phyloP scores from a whole-genome alignment of 2,797 vertebrate genomes.

The Diplodus sargus region DNA sequence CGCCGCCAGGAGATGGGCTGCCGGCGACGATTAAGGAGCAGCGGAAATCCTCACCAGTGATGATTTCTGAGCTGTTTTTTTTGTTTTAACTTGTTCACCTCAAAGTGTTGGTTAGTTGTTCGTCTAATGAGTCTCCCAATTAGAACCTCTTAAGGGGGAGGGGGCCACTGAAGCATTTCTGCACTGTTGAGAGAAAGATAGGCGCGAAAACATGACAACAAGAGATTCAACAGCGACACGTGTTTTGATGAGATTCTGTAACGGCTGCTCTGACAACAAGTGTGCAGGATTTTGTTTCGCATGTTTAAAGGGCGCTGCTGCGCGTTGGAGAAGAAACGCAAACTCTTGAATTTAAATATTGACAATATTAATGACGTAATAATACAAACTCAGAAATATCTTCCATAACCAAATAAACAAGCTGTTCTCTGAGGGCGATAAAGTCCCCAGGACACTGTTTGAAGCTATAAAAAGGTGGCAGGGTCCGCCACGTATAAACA shows the following conservation, averaged over 20 bases:
- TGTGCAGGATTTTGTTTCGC: no score
- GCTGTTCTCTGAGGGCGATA: no score
- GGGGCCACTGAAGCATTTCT: not conserved
- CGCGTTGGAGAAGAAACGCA: no score
- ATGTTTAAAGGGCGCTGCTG: no score
- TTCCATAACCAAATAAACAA: no score
- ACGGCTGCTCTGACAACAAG: no score
- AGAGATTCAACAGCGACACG: not conserved
- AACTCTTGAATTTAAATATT: no score
- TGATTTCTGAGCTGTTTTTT: conserved; percentile 1
- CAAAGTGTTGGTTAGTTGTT: conserved; percentile 13
- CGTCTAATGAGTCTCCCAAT: not conserved
- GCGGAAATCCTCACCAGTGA: conserved; percentile 47
- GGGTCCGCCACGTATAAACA: no score
- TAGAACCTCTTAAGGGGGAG: not conserved
- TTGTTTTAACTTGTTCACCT: conserved; percentile 16
- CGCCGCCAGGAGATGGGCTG: conserved; percentile 40
- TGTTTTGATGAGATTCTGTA: conserved; percentile 5
- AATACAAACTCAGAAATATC: no score
- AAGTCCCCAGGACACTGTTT: no score
- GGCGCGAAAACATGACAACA: not conserved
- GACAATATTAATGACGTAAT: no score
- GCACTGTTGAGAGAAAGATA: not conserved
- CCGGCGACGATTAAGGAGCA: conserved; percentile 31
- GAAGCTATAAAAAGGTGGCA: no score